phyloP scores from a whole-genome alignment of 1,140 invertebrate species.

The Caenorhabditis tropicalis region DNA sequence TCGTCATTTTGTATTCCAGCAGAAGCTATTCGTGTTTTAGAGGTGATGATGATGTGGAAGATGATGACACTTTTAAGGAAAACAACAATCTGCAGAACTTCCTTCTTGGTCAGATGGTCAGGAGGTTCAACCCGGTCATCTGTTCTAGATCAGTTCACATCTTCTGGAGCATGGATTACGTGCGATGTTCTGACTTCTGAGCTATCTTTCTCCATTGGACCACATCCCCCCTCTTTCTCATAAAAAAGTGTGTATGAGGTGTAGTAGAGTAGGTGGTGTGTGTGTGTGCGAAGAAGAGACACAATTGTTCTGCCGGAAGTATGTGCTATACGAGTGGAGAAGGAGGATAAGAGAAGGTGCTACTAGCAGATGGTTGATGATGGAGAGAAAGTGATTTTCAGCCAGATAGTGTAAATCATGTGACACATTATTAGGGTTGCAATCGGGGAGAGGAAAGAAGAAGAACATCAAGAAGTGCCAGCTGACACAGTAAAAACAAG shows the following conservation, averaged over 20 bases:
- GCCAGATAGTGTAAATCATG: background rate
- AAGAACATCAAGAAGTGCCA: background rate
- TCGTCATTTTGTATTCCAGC: background rate
- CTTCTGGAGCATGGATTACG: no score
- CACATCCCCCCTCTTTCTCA: background rate
- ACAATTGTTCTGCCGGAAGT: conserved; percentile 40
- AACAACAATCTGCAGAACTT: no score
- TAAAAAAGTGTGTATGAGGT: conserved; percentile 2
- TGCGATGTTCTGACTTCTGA: no score
- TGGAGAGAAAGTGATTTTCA: background rate
- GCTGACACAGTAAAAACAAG: background rate
- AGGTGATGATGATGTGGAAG: no score
- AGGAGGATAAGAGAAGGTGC: background rate
- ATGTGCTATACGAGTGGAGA: background rate
- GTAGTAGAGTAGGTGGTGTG: background rate
- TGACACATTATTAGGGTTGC: background rate
- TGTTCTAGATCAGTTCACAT: no score
- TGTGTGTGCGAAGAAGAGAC: background rate
- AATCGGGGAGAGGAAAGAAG: background rate
- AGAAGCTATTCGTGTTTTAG: no score
- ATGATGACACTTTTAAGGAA: no score
- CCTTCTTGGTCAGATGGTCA: no score
- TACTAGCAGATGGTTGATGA: background rate
- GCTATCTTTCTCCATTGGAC: background rate
- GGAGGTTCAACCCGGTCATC: no score